These are phyloP conservation scores for Euzetes globulus DNA, from an alignment of 2,888 invertebrate genomes.

Conservation along the genomic window DNA sequence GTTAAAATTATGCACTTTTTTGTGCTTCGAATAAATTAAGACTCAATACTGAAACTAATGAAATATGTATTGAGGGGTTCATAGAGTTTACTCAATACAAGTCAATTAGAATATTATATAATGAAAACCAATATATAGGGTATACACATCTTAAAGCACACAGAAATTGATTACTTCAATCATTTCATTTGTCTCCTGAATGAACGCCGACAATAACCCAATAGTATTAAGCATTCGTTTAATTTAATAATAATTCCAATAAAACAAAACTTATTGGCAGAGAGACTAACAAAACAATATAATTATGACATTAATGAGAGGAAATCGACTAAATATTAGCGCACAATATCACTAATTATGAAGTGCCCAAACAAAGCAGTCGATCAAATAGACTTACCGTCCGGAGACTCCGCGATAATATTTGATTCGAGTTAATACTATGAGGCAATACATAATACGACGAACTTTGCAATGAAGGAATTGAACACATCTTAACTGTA, in stretches of 20 bases:
- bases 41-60: background rate
- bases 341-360: too few relatives aligned
- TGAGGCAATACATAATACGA: slow-evolving; percentile 5
- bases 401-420: background rate
- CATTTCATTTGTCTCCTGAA: background rate
- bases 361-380: background rate
- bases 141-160: background rate
- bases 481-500: slow-evolving; percentile 7
- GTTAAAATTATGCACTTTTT: background rate
- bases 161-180: background rate
- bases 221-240: background rate
- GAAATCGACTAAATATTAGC: too few relatives aligned
- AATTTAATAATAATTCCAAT: background rate
- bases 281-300: background rate
- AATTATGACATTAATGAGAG: background rate
- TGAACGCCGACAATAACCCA: background rate
- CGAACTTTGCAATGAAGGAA: slow-evolving; percentile 16
- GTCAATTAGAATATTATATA: slow-evolving; percentile 1
- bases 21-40: background rate
- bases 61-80: slow-evolving; percentile 21
- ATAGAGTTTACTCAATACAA: slow-evolving; percentile 20
- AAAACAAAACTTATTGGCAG: background rate
- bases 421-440: background rate
- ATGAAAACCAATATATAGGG: background rate
- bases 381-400: background rate